Conservation (phyloP, 1,140 invertebrate genomes). For the Trachelipus rathkii region DNA sequence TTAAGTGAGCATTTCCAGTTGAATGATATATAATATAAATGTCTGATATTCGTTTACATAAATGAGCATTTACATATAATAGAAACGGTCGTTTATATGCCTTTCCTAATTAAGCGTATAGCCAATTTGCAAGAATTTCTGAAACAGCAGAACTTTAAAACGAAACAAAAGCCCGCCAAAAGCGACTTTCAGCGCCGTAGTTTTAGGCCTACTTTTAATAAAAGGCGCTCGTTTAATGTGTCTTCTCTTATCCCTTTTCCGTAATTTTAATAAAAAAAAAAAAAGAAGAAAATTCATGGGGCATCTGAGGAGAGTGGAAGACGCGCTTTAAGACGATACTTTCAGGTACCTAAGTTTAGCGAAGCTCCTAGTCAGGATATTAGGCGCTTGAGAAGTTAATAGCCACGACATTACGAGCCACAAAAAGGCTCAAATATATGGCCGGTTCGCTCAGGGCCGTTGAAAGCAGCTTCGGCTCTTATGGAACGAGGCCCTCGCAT, state of each 20-base stretch:
- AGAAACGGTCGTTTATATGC: background rate
- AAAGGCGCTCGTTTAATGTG: conserved; percentile 6
- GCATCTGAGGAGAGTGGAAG: background rate
- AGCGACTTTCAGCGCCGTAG: conserved; percentile 3
- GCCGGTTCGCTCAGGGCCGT: conserved; percentile 3
- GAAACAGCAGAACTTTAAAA: background rate
- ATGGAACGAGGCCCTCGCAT: background rate
- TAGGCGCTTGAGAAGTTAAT: conserved; percentile 12
- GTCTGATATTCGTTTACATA: background rate
- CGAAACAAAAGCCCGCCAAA: background rate
- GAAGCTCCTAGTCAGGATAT: conserved; percentile 4
- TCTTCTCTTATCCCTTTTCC: conserved; percentile 3
- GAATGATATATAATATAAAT: background rate
- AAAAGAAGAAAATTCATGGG: background rate
- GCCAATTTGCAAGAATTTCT: background rate
- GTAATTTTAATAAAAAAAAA: background rate
- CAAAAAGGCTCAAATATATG: conserved; percentile 5
- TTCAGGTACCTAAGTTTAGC: conserved; percentile 1
- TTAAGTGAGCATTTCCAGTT: background rate
- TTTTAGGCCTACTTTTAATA: conserved; percentile 13
- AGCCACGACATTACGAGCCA: background rate
- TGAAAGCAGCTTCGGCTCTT: conserved; percentile 1
- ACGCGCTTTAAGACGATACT: background rate
- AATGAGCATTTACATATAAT: background rate
- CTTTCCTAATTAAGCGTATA: background rate